These are phyloP conservation scores for Phataginus tricuspis DNA, from an alignment of 2,797 vertebrate genomes.

Conservation along the genomic window DNA sequence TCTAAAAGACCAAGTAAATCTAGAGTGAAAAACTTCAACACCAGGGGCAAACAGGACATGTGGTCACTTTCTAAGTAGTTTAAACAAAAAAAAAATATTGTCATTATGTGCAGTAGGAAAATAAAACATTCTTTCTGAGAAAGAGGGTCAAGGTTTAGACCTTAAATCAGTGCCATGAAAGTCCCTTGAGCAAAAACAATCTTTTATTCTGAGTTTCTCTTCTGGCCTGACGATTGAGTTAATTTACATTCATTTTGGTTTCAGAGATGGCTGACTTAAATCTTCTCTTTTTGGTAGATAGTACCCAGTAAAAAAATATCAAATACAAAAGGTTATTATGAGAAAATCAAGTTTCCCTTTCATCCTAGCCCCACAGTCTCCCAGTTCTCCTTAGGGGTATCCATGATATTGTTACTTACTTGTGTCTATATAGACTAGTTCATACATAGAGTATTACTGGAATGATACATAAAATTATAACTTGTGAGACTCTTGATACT, in stretches of 20 bases:
- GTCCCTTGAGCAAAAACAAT: neutral
- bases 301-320: neutral
- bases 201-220: conserved; percentile 41
- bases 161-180: conserved; percentile 13
- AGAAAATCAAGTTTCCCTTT: neutral
- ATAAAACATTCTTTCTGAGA: conserved; percentile 40
- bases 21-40: conserved; percentile 1
- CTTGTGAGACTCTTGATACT: conserved; percentile 34
- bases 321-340: neutral
- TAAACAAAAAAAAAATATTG: neutral
- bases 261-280: conserved; percentile 9
- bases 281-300: conserved; percentile 24
- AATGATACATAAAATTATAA: neutral
- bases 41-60: neutral
- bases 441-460: neutral
- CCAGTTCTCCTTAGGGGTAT: neutral
- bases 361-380: neutral
- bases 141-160: conserved; percentile 11
- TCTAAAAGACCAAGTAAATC: conserved; percentile 29
- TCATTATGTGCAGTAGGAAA: conserved; percentile 25
- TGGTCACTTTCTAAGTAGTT: conserved; percentile 25
- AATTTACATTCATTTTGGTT: conserved; percentile 14
- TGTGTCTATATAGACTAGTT: neutral
- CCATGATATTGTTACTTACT: neutral
- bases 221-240: conserved; percentile 48